A percentile compares a stretch with the other conserved stretches of the same genome.
Evolutionary conservation across 2,888 invertebrate species (phyloP).

Genomic region (Epirrhoe alternata): DNA sequence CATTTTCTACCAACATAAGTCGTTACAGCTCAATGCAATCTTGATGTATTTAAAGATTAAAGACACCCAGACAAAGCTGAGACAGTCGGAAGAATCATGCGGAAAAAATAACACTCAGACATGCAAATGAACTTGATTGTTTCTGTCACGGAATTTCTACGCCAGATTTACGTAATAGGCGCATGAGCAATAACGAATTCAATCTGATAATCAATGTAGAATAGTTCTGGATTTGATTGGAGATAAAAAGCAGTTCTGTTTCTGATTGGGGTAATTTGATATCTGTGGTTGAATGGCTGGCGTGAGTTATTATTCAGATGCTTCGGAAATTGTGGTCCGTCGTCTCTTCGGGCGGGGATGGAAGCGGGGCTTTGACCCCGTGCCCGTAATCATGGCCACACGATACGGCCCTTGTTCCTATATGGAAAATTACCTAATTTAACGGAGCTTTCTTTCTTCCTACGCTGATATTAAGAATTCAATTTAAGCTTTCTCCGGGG

Average conservation of each 20-base stretch:
- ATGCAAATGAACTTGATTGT: slow-evolving; percentile 69
- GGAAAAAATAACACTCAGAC: slow-evolving; percentile 59
- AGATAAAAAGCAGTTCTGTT: slow-evolving; percentile 32
- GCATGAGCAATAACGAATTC: slow-evolving; percentile 35
- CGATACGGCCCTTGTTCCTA: slow-evolving; percentile 25
- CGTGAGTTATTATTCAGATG: slow-evolving; percentile 45
- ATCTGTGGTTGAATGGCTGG: slow-evolving; percentile 39
- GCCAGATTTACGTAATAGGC: slow-evolving; percentile 45
- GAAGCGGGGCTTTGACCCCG: slow-evolving; percentile 64
- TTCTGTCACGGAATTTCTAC: slow-evolving; percentile 59
- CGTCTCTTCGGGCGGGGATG: slow-evolving; percentile 39
- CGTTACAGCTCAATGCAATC: slow-evolving; percentile 29
- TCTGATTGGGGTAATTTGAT: slow-evolving; percentile 43
- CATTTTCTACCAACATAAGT: slow-evolving; percentile 2
- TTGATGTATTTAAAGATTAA: slow-evolving; percentile 37
- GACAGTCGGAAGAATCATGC: slow-evolving; percentile 63
- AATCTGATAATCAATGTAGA: slow-evolving; percentile 35
- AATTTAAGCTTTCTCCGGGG: slow-evolving; percentile 19
- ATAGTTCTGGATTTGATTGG: slow-evolving; percentile 34
- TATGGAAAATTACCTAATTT: slow-evolving; percentile 28
- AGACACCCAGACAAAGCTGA: slow-evolving; percentile 60
- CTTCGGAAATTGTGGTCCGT: slow-evolving; percentile 46
- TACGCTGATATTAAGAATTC: slow-evolving; percentile 19
- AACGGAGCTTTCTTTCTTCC: slow-evolving; percentile 17
- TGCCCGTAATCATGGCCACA: slow-evolving; percentile 63